Percentiles rank a stretch among this genome's conserved stretches.
Evolutionary conservation across 2,797 vertebrate species (phyloP).

Genomic region (Chrysocyon brachyurus): DNA sequence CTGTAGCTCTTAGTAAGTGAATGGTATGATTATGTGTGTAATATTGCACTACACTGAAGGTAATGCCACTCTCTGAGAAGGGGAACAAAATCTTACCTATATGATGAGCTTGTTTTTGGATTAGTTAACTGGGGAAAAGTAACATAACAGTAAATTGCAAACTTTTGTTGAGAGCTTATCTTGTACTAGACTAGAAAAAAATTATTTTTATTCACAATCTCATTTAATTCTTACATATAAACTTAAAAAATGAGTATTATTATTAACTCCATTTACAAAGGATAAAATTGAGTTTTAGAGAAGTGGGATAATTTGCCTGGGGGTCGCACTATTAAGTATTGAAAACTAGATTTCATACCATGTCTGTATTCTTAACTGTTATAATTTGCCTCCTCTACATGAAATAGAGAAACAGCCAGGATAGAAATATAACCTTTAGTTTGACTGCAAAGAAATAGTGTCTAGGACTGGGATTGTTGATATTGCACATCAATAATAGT

Average conservation of each 20-base stretch:
- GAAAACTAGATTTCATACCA: not conserved
- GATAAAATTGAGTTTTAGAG: conserved; percentile 8
- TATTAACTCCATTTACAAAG: not conserved
- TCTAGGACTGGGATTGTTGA: not conserved
- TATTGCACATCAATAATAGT: not conserved
- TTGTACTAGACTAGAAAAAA: not conserved
- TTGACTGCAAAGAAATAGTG: not conserved
- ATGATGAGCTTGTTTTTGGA: not conserved
- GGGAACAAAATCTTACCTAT: not conserved
- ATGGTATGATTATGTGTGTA: not conserved
- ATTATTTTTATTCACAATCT: conserved; percentile 12
- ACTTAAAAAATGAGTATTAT: not conserved
- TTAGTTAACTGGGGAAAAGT: not conserved
- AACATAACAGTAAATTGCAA: not conserved
- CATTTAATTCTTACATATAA: conserved; percentile 6
- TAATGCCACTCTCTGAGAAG: not conserved
- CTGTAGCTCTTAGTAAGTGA: not conserved
- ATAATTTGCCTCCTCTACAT: not conserved
- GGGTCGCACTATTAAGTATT: not conserved
- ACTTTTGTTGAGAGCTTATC: not conserved
- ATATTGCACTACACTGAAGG: not conserved
- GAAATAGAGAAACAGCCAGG: not conserved
- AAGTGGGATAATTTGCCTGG: conserved; percentile 1
- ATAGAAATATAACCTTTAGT: conserved; percentile 34
- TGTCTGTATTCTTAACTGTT: not conserved